Percentiles rank a stretch among this genome's conserved stretches.
phyloP scores from a whole-genome alignment of 2,888 invertebrate species.

The Mimas tiliae region DNA sequence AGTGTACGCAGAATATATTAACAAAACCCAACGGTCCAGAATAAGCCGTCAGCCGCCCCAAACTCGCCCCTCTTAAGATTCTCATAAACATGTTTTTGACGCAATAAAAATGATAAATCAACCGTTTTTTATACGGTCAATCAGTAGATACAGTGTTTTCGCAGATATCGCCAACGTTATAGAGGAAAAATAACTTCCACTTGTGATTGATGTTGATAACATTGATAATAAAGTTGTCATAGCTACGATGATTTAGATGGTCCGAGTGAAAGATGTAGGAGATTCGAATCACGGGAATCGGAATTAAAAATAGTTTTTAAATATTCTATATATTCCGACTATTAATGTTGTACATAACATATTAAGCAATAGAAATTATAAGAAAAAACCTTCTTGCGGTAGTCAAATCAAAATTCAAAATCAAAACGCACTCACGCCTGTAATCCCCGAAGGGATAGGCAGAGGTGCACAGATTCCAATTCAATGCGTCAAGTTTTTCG shows the following conservation, averaged over 20 bases:
- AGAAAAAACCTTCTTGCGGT: too few relatives aligned
- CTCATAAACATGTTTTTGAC: conserved; percentile 85
- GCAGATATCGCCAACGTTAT: conserved; percentile 41
- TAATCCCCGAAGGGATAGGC: too few relatives aligned
- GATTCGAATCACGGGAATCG: too few relatives aligned
- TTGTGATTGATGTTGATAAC: conserved; percentile 12
- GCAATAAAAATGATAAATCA: conserved; percentile 85
- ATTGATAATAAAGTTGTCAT: conserved; percentile 12
- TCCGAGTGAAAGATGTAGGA: not conserved
- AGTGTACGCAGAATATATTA: too few relatives aligned
- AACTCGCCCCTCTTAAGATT: conserved; percentile 76
- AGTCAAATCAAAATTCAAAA: too few relatives aligned
- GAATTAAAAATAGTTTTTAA: not conserved
- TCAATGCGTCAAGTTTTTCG: too few relatives aligned
- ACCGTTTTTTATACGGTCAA: conserved; percentile 84
- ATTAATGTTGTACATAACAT: too few relatives aligned
- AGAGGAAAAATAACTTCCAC: conserved; percentile 14
- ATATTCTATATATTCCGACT: too few relatives aligned
- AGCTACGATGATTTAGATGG: not conserved
- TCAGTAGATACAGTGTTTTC: conserved; percentile 79
- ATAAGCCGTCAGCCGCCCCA: conserved; percentile 41
- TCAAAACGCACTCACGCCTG: too few relatives aligned
- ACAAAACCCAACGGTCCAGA: conserved; percentile 35
- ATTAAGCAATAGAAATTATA: too few relatives aligned
- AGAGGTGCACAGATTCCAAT: too few relatives aligned